Base-by-base conservation (phyloP, 1,140 invertebrate species). In the Apis florea region DNA sequence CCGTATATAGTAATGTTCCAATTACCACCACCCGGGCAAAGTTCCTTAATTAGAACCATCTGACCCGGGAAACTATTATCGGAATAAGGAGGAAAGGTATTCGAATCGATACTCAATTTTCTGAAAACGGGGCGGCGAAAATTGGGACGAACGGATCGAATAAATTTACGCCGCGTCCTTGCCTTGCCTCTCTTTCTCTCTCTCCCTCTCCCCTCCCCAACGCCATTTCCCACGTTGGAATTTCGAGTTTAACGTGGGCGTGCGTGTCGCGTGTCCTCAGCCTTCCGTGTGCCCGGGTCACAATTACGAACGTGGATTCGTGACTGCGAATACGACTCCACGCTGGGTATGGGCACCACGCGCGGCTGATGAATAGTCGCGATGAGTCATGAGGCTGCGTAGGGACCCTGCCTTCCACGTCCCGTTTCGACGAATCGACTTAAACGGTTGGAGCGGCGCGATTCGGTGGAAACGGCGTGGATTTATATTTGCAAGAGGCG, bases 341-440 rank as follows among this genome's bases (percentile, higher is more conserved):
- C 59, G 64, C 15, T 31, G n/a, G n/a, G 19, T 10, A 19, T 6
- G 21, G 2, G 26, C 68, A 69, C 61, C 71, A 54, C 64, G 24
- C 54, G 24, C 63, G 76, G 79, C n/a, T 74, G 78, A 82, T 83
- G 83, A 88, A 31, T 82, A 71, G 86, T 61, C 74, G 31, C 63
- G 79, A 72, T 88, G 86, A 88, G 83, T 88, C 86, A 88, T 26
- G n/a, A n/a, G 21, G n/a, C 19, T 76, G 77, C 63, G 82, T 67
- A 78, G 85, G 81, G 84, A 66, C 54, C 17, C 64, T 1, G 54
- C 77, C 76, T 75, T 75, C 73, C 64, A 72, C 53, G 71, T 47
- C 24, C n/a, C 72, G 64, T 85, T 85, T 81, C 59, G 56, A 31
- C 63, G 74, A 54, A 53, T 78, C 24, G 54, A 19, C 0, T 24